Evolutionary conservation across 2,113 vertebrate species (phyloP), one percentile per base, ranked within the genome.

Genomic region (Neolamprologus ventralis): DNA sequence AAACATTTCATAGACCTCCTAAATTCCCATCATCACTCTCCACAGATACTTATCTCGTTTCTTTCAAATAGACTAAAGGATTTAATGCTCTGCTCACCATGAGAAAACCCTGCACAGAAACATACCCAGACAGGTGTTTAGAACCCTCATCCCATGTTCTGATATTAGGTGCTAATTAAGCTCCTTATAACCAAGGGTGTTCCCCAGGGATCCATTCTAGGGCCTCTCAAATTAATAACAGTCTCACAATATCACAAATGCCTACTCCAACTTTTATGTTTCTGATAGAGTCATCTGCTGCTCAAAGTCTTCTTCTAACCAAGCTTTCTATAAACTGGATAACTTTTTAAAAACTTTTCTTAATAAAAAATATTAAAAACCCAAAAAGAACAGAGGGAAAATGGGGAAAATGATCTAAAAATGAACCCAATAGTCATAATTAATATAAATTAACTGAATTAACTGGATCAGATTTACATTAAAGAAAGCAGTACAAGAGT

Each of bases 321-420:
- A 75, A 28, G 71, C 42, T 49, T 28, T 75, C 68, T 7, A 11
- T 28, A 0, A 28, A 45, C 23, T 13, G 9, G 8, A 42, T 26
- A 47, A 45, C 3, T 75, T 47, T 28, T 11, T 7, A 47, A 47
- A 37, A 28, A 11, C 68, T 2, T 45, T 23, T 71, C 12, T 16
- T 71, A 26, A 1, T 71, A 3, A 42, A 71, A 0, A 68, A 40
- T 40, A 45, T 45, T 42, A 71, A 42, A 23, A 42, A 0, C 6
- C 58, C 17, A 0, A 35, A 35, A 4, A 35, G 0, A 73, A 28
- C 23, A 28, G 1, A 28, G 0, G 3, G 5, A 6, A 63, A 71
- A 71, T 42, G 7, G 0, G 3, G 5, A 6, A 63, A 71, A 71
- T 42, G 7, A 42, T 68, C 1, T 40, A 68, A 68, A 68, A 23